Conservation (phyloP, 64 coral and sea anemone species). For the Orbicella faveolata region DNA sequence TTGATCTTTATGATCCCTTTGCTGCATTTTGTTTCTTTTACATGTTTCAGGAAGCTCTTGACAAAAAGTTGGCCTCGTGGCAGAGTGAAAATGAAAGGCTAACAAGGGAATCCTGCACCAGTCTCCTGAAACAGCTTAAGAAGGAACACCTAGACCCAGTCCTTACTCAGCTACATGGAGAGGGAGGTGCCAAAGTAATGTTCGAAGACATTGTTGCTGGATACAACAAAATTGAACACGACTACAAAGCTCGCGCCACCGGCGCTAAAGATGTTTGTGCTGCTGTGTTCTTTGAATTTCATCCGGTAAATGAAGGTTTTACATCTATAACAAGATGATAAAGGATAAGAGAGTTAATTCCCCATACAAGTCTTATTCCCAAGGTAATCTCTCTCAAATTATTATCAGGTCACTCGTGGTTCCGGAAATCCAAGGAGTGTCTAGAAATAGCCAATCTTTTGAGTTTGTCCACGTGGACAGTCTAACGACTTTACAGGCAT, state of each 20-base stretch:
- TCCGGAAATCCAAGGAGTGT: too few species aligned
- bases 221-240: constrained; percentile 43
- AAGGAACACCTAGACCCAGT: constrained; percentile 17
- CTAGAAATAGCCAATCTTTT: too few species aligned
- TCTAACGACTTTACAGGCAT: too few species aligned
- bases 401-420: too few species aligned
- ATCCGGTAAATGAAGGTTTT: constrained; percentile 47
- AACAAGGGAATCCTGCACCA: not conserved
- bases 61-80: not conserved
- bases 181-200: constrained; percentile 27
- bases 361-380: too few species aligned
- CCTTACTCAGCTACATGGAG: not conserved
- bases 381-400: too few species aligned
- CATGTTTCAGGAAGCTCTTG: not conserved
- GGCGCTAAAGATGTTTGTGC: constrained; percentile 63
- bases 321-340: not conserved
- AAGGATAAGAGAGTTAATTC: too few species aligned
- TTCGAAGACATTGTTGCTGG: constrained; percentile 61
- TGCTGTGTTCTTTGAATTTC: constrained; percentile 54
- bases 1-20: too few species aligned
- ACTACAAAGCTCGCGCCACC: constrained; percentile 15
- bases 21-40: not conserved
- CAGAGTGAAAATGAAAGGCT: constrained; percentile 18
- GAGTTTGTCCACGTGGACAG: too few species aligned
- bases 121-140: constrained; percentile 10